Percentiles rank a stretch among this genome's conserved stretches.
Evolutionary conservation across 2,797 vertebrate genomes (phyloP).

Genomic region (Darevskia nairensis): DNA sequence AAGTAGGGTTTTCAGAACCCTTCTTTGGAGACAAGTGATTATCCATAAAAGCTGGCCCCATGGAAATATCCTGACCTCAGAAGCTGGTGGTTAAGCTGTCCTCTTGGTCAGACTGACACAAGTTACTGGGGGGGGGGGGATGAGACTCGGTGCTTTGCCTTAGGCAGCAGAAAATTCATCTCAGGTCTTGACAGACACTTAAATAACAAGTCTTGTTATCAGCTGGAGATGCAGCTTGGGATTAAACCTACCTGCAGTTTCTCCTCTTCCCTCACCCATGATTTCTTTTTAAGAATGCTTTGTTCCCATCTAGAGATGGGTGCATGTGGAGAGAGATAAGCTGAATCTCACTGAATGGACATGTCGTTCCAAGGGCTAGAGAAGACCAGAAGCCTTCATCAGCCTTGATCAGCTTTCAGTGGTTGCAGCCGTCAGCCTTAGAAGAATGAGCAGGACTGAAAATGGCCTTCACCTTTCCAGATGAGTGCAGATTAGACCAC

Average conservation of each 20-base stretch:
- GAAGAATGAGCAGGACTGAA: neutral
- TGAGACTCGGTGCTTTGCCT: neutral
- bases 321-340: neutral
- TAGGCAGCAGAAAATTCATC: neutral
- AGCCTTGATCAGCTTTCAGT: too few relatives aligned
- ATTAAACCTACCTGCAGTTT: neutral
- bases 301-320: neutral
- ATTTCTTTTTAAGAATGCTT: neutral
- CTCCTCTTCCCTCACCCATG: neutral
- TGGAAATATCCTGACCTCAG: neutral
- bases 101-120: neutral
- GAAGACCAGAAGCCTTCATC: too few relatives aligned
- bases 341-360: neutral
- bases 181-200: neutral
- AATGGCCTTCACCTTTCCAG: neutral
- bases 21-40: neutral
- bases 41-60: neutral
- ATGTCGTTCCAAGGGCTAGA: too few relatives aligned
- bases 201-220: neutral
- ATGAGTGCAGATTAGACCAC: neutral
- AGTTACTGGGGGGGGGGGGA: neutral
- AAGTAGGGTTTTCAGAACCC: neutral
- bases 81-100: neutral
- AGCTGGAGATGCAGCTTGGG: neutral
- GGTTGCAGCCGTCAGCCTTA: too few relatives aligned